Base-by-base conservation (phyloP, 2,888 invertebrate genomes). In the Chesias legatella region DNA sequence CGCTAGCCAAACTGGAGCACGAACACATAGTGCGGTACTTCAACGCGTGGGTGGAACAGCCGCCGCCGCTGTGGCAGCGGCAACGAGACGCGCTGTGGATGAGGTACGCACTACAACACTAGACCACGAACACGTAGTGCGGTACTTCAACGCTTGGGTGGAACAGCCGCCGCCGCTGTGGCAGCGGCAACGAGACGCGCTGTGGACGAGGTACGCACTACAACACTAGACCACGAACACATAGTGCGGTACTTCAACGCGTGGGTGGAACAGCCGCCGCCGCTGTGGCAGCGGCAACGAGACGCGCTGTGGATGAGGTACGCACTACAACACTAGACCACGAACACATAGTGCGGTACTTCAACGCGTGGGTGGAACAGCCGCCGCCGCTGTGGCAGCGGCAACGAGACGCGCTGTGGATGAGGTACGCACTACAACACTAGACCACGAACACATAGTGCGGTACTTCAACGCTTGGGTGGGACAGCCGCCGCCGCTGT, bases 161-260 rank as follows among this genome's bases (percentile, higher is more conserved):
- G 98, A 99, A 79, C 91, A 92, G 43, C 98, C 98, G 6, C 98
- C 98, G 1, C 85, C 90, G 6, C 93, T 92, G 5, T 98, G 98
- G 97, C 94, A 96, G 74, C 93, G 95, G 61, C 89, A 91, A 17
- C 91, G 93, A 29, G 98, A 98, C 78, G 89, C 89, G 11, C 73
- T 90, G 3, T 91, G 91, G 90, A 79, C 89, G 58, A 76, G 79
- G 89, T 89, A 53, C n/a, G 13, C 5, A 53, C 51, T 47, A 5
- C 5, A 17, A 17, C 5, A 17, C 13, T 17, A 5, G 13, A 17
- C n/a, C 98, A 99, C 84, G 92, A 93, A 28, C 94, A 98, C 73
- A 99, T 99, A 57, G 98, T 99, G 34, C 90, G 99, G 1, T 99
- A 98, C 80, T 96, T 94, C 79, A 94, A 97, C 88, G 94, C 98